These are phyloP conservation scores for Echiichthys vipera DNA, from an alignment of 2,797 vertebrate genomes.

Conservation along the genomic window DNA sequence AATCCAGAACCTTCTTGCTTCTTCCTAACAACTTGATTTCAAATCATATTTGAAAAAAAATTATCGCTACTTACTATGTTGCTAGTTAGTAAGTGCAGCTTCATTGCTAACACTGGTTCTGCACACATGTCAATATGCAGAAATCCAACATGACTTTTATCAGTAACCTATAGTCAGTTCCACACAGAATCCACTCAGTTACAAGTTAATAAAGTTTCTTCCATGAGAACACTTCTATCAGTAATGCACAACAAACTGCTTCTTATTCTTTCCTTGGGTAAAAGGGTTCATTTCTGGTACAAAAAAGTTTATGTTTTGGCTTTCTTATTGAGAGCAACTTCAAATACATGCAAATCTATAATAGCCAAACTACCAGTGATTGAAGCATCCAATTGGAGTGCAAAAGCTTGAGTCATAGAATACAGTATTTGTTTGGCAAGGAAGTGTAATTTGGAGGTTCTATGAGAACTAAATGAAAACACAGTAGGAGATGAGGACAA, in stretches of 20 bases:
- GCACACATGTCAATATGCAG: background rate
- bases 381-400: background rate
- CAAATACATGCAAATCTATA: background rate
- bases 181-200: background rate
- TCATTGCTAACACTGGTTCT: background rate
- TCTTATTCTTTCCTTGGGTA: background rate
- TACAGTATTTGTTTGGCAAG: background rate
- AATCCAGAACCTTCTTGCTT: too few species aligned
- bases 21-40: background rate
- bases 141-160: background rate
- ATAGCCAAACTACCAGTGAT: background rate
- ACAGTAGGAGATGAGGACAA: background rate
- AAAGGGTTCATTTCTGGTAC: background rate
- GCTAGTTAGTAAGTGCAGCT: background rate
- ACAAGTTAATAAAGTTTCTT: conserved; percentile 11
- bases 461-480: conserved; percentile 17
- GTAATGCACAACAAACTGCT: background rate
- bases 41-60: background rate
- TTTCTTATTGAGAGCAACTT: background rate
- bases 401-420: background rate
- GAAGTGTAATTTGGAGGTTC: background rate
- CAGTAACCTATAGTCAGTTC: background rate
- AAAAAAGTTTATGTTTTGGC: background rate
- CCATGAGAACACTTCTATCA: background rate
- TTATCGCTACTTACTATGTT: background rate